Evolutionary conservation across 2,113 vertebrate species (phyloP).

Genomic region (Bungarus multicinctus): DNA sequence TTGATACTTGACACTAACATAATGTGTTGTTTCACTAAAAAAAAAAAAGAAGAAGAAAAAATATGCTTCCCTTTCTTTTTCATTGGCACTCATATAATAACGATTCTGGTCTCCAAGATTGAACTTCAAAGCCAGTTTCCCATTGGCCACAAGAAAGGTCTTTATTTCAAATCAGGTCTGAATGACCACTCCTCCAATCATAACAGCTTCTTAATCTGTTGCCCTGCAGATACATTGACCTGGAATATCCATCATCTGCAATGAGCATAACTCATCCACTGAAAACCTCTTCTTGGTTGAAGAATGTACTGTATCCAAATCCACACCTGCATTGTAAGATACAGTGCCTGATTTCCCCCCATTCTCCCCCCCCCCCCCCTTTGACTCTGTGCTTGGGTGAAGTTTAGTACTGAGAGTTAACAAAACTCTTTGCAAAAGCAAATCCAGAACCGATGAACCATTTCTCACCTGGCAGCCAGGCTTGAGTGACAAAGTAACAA

Average conservation of each 20-base stretch:
- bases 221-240: background rate
- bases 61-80: background rate
- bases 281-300: background rate
- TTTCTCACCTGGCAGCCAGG: background rate
- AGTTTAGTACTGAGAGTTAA: background rate
- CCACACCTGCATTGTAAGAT: background rate
- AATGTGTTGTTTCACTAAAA: background rate
- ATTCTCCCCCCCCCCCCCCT: accelerated
- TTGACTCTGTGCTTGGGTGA: background rate
- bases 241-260: background rate
- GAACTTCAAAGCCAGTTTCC: background rate
- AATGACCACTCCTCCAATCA: background rate
- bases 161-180: background rate
- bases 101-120: background rate
- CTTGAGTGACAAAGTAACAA: background rate
- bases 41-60: background rate
- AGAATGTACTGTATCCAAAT: background rate
- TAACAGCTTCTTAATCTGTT: background rate
- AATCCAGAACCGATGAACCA: background rate
- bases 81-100: background rate
- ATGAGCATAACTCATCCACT: background rate
- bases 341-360: background rate
- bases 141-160: background rate
- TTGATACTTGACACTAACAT: background rate
- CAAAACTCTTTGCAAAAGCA: background rate